Evolutionary conservation across 2,888 invertebrate species (phyloP).

Genomic region (Pollenia angustigena): DNA sequence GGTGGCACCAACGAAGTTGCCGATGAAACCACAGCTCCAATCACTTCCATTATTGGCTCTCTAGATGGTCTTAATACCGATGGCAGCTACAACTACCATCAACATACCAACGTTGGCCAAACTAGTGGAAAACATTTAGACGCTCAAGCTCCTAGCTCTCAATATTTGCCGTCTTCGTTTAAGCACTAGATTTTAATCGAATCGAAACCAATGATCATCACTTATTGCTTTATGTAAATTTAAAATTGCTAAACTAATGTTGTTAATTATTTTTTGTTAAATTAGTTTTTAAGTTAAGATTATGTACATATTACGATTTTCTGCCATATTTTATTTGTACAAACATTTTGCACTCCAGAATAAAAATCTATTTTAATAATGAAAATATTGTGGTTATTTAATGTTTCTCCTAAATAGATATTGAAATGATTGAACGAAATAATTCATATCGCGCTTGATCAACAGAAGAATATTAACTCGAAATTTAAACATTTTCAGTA

Average conservation of each 20-base stretch:
- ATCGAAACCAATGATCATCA: background rate
- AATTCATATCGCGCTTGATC: no score
- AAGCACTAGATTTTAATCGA: slow-evolving; percentile 40
- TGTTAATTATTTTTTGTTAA: slow-evolving; percentile 47
- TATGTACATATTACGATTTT: slow-evolving; percentile 40
- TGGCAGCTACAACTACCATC: slow-evolving; percentile 79
- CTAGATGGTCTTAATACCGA: slow-evolving; percentile 76
- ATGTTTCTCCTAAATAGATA: no score
- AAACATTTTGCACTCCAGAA: slow-evolving; percentile 22
- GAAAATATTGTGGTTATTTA: background rate
- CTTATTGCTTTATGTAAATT: slow-evolving; percentile 16
- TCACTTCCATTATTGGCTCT: slow-evolving; percentile 81
- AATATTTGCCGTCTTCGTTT: slow-evolving; percentile 78
- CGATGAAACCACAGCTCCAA: slow-evolving; percentile 80
- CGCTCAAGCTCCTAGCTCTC: slow-evolving; percentile 75
- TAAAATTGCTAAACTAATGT: slow-evolving; percentile 4
- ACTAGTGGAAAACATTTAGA: background rate
- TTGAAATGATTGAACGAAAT: no score
- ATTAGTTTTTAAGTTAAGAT: slow-evolving; percentile 56
- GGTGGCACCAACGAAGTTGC: slow-evolving; percentile 81
- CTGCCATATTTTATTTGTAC: slow-evolving; percentile 34
- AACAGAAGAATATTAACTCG: no score
- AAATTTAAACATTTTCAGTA: no score
- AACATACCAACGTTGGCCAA: slow-evolving; percentile 1
- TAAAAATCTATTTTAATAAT: slow-evolving; percentile 10